Evolutionary conservation across 2,113 vertebrate genomes (phyloP).

Genomic region (Chaetodon auriga): DNA sequence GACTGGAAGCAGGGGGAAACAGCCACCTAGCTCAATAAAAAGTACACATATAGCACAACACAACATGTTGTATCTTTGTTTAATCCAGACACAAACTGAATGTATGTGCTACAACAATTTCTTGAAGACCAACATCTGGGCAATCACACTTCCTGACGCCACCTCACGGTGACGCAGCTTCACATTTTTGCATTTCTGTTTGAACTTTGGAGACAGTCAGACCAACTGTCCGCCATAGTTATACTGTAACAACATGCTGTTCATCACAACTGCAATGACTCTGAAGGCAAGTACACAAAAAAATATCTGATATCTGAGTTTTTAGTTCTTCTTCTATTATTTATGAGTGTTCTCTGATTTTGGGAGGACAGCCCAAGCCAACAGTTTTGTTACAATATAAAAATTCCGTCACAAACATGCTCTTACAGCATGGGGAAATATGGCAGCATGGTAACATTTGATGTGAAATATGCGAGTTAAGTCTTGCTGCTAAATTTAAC

Average conservation of each 20-base stretch:
- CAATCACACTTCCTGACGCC: too few species aligned
- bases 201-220: neutral
- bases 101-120: too few species aligned
- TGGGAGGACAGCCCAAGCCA: neutral
- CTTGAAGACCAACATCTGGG: too few species aligned
- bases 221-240: too few species aligned
- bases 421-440: neutral
- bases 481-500: constrained; percentile 18
- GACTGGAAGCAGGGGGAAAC: too few species aligned
- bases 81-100: too few species aligned
- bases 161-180: neutral
- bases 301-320: neutral
- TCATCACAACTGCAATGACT: neutral
- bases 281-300: neutral
- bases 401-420: neutral
- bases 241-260: too few species aligned
- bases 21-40: too few species aligned
- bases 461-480: constrained; percentile 4
- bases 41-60: too few species aligned
- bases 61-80: too few species aligned
- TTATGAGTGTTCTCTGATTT: constrained; percentile 8
- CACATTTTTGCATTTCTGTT: neutral
- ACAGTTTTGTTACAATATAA: neutral
- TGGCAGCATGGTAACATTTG: neutral
- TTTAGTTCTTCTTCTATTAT: neutral